phyloP scores from a whole-genome alignment of 2,888 invertebrate species.

The Xestia rhomboidea region DNA sequence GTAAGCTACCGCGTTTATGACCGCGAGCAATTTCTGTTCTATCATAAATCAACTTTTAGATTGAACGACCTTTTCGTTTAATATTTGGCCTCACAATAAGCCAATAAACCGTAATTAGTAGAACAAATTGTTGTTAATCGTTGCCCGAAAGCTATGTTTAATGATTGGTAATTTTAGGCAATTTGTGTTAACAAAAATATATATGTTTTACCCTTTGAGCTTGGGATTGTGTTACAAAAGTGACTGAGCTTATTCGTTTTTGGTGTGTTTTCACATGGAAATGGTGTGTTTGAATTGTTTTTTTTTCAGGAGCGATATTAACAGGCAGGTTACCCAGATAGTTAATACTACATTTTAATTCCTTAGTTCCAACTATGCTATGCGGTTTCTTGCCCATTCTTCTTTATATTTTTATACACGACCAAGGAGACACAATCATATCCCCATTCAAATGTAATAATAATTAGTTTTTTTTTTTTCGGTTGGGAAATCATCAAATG shows the following conservation, averaged over 20 bases:
- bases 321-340: background rate
- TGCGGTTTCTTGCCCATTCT: background rate
- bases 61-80: slow-evolving; percentile 43
- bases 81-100: slow-evolving; percentile 21
- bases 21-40: slow-evolving; percentile 8
- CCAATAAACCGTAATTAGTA: slow-evolving; percentile 52
- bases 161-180: slow-evolving; percentile 43
- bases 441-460: too few species aligned
- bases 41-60: slow-evolving; percentile 50
- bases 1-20: slow-evolving; percentile 18
- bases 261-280: background rate
- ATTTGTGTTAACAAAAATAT: slow-evolving; percentile 49
- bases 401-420: background rate
- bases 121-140: slow-evolving; percentile 56
- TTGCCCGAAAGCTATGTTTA: slow-evolving; percentile 46
- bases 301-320: background rate
- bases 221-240: background rate
- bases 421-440: background rate
- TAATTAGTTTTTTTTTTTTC: too few species aligned
- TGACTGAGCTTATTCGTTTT: background rate
- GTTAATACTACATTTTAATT: background rate
- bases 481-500: too few species aligned
- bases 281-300: background rate
- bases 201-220: slow-evolving; percentile 36
- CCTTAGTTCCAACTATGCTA: background rate